These are phyloP conservation scores for Drosophila testacea DNA, from an alignment of 2,888 invertebrate genomes.

Conservation along the genomic window DNA sequence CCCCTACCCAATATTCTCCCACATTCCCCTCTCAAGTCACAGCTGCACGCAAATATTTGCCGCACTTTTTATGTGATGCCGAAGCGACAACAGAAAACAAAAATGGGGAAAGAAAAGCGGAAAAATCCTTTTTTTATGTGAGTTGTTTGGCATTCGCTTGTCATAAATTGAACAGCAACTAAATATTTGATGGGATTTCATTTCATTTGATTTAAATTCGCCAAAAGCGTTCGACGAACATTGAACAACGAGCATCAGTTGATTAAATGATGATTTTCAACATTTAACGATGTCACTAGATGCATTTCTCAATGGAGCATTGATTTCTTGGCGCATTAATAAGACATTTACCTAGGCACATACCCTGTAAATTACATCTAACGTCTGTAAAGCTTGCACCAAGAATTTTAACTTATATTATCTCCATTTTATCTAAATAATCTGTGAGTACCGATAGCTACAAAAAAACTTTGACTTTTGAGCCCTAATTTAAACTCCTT, in stretches of 20 bases:
- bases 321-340: too few species aligned
- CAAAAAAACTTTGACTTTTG: too few species aligned
- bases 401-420: too few species aligned
- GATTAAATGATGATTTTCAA: constrained; percentile 36
- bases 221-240: constrained; percentile 3
- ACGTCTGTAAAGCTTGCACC: too few species aligned
- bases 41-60: constrained; percentile 73
- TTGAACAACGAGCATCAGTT: constrained; percentile 8
- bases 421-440: too few species aligned
- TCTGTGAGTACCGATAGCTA: too few species aligned
- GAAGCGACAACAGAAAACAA: not conserved
- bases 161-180: constrained; percentile 75
- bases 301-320: too few species aligned
- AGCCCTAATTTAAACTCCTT: too few species aligned
- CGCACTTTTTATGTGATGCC: constrained; percentile 59
- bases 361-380: not conserved
- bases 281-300: constrained; percentile 8
- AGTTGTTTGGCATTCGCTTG: constrained; percentile 60
- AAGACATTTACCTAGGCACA: not conserved
- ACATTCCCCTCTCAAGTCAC: constrained; percentile 26
- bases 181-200: constrained; percentile 72
- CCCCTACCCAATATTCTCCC: not conserved
- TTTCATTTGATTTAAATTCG: constrained; percentile 26
- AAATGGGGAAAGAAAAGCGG: not conserved
- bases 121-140: constrained; percentile 52